Evolutionary conservation across 2,888 invertebrate genomes (phyloP).

Genomic region (Boloria euphrosyne): DNA sequence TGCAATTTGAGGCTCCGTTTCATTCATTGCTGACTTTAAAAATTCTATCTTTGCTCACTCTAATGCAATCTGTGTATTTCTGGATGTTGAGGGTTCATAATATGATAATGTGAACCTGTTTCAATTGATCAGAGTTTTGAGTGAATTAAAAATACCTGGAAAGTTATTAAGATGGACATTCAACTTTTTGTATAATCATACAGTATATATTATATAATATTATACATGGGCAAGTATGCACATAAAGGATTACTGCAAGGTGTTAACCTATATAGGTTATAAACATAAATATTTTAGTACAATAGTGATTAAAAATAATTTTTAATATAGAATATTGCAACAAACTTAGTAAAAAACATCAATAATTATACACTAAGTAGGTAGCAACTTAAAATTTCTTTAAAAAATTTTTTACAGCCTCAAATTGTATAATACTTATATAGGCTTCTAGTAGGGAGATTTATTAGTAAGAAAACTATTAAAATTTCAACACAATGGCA

Average conservation of each 20-base stretch:
- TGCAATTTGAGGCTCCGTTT: conserved; percentile 33
- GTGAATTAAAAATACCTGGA: conserved; percentile 12
- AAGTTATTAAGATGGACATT: conserved; percentile 17
- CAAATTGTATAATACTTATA: no score
- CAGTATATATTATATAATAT: conserved; percentile 7
- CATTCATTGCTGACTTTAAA: conserved; percentile 31
- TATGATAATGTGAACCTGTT: conserved; percentile 38
- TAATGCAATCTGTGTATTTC: conserved; percentile 21
- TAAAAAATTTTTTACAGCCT: no score
- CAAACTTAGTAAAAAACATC: no score
- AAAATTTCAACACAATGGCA: no score
- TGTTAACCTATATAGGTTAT: neutral
- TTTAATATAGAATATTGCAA: no score
- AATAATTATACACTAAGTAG: no score
- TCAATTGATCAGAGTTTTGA: conserved; percentile 1
- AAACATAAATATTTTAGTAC: no score
- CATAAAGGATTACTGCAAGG: conserved; percentile 8
- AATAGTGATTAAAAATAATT: no score
- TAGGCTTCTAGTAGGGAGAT: no score
- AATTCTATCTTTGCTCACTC: conserved; percentile 9
- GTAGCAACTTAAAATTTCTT: no score
- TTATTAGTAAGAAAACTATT: no score
- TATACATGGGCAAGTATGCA: conserved; percentile 7
- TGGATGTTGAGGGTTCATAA: conserved; percentile 41
- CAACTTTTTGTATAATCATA: conserved; percentile 12